Base-by-base conservation (phyloP, 1,140 invertebrate species). In the Homalodisca vitripennis region DNA sequence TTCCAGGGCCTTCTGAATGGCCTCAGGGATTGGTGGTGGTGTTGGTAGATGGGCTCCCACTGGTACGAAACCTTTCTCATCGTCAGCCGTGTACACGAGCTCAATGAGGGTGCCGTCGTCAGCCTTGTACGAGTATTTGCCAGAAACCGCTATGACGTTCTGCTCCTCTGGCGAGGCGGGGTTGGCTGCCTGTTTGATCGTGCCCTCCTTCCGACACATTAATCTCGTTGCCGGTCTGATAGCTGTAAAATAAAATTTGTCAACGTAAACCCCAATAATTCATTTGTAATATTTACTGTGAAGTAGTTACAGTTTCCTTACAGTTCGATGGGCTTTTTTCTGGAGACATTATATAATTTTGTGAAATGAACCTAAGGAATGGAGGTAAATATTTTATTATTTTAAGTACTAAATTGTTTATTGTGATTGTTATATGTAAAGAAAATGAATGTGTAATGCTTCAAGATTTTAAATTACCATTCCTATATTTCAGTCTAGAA, bases 151-250 rank as follows among this genome's bases (percentile, higher is more conserved):
- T 46, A 92, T 82, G 29, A 89, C 85, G 73, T 84, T 82, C 41
- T 57, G 53, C 32, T 57, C 57, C 32, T 46, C 67, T 17, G 53
- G 48, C 20, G 85, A 82, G n/a, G 84, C 84, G 20, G 87, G 86
- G 1, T 85, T 87, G 14, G 89, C 80, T 68, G 83, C 83, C 78
- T 89, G 92, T 66, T 92, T 80, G 31, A 68, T 34, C 31, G 14
- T 41, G 67, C 92, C 92, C 71, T 86, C 84, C 79, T 94, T 92
- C 80, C 92, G 85, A n/a, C 20, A 91, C 89, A 3, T 89, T 80
- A 72, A 94, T 94, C 76, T 92, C 89, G 80, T 95, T 94, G 6
- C 89, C 91, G 70, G 92, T 93, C 80, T 94, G 91, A 79, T 92
- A 93, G 72, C 90, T 92, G 79, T 68, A 85, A 81, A 60, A 60